phyloP scores from a whole-genome alignment of 2,888 invertebrate species.

The Pachliopta kotzebuea region DNA sequence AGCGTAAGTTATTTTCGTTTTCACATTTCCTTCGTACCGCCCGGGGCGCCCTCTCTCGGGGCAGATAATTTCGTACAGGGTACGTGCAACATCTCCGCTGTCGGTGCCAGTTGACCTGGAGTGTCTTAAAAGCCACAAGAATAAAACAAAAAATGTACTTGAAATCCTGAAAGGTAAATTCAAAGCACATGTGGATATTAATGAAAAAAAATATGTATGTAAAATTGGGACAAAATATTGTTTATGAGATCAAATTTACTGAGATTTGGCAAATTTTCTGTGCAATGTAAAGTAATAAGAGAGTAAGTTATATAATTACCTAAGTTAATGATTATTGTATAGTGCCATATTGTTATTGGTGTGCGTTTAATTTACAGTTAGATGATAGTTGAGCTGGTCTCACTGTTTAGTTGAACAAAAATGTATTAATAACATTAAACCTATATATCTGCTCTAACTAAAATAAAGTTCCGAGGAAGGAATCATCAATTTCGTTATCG shows the following conservation, averaged over 20 bases:
- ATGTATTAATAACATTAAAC: too few species aligned
- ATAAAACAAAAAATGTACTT: conserved; percentile 38
- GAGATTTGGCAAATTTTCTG: conserved; percentile 40
- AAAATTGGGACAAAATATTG: too few species aligned
- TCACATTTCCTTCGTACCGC: conserved; percentile 64
- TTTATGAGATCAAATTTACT: conserved; percentile 59
- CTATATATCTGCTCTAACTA: too few species aligned
- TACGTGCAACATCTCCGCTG: conserved; percentile 63
- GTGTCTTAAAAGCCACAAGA: conserved; percentile 48
- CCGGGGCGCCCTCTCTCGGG: conserved; percentile 58
- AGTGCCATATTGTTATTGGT: too few species aligned
- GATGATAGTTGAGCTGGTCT: too few species aligned
- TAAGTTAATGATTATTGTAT: too few species aligned
- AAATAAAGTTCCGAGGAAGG: background rate
- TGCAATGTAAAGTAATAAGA: too few species aligned
- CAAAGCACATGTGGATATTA: conserved; percentile 6
- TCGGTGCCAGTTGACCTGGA: conserved; percentile 55
- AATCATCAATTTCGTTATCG: conserved; percentile 28
- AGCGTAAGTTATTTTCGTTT: conserved; percentile 68
- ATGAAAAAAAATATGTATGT: too few species aligned
- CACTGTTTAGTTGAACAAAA: too few species aligned
- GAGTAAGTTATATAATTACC: too few species aligned
- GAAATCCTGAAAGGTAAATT: conserved; percentile 11
- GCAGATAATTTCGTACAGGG: conserved; percentile 66
- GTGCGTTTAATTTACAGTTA: too few species aligned